Conservation (phyloP, 2,113 vertebrate species). For the Scolopax mira region DNA sequence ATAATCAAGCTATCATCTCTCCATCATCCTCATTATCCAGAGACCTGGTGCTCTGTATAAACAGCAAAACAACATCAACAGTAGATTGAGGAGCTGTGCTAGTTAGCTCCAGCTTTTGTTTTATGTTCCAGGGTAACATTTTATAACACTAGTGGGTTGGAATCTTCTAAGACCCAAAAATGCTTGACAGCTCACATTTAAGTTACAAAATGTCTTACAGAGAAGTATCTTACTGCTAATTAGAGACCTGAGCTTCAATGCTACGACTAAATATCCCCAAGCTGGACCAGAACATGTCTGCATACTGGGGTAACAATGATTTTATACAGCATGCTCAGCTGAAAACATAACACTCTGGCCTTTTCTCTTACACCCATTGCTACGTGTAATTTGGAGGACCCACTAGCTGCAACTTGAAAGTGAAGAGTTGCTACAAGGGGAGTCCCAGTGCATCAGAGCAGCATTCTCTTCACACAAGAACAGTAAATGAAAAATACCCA, state of each 20-base stretch:
- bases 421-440: background rate
- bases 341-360: background rate
- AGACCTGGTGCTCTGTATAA: conserved; percentile 1
- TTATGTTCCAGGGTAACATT: background rate
- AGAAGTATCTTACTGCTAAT: background rate
- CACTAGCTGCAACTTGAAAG: background rate
- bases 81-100: background rate
- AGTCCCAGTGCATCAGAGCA: background rate
- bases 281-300: background rate
- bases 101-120: background rate
- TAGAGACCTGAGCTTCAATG: background rate
- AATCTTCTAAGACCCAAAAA: background rate
- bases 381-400: background rate
- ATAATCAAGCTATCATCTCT: conserved; percentile 71
- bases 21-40: conserved; percentile 59
- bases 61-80: background rate
- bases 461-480: background rate
- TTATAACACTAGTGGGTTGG: background rate
- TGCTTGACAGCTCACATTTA: background rate
- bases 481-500: background rate
- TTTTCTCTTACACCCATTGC: background rate
- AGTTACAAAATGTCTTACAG: background rate
- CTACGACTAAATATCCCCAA: background rate
- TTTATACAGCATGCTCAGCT: background rate
- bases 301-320: background rate